These are phyloP conservation scores for Steinernema khuongi DNA, from an alignment of 1,140 invertebrate genomes.

Conservation along the genomic window DNA sequence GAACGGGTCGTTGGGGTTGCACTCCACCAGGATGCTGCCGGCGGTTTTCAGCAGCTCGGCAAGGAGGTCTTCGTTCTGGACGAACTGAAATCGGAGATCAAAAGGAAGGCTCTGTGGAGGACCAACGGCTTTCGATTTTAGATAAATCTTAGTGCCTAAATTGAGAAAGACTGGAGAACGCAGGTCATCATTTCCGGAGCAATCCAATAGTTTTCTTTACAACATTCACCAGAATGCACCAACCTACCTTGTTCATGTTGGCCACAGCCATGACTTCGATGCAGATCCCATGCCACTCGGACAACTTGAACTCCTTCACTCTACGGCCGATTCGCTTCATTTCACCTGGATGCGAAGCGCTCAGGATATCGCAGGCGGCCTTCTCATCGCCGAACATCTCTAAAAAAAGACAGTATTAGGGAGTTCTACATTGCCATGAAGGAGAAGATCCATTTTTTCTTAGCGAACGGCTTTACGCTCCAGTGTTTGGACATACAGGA, in stretches of 20 bases:
- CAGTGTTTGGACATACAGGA: too few relatives aligned
- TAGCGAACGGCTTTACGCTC: too few relatives aligned
- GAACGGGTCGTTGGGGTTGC: background rate
- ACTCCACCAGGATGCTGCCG: background rate
- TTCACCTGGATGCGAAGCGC: background rate
- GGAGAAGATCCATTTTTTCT: too few relatives aligned
- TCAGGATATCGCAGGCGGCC: background rate
- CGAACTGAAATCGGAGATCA: background rate
- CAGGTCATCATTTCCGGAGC: too few relatives aligned
- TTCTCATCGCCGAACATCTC: background rate
- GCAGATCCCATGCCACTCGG: background rate
- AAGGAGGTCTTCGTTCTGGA: background rate
- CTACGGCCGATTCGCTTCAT: background rate
- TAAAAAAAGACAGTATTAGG: too few relatives aligned
- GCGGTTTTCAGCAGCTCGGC: background rate
- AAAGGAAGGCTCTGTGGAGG: too few relatives aligned
- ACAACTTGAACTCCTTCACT: background rate
- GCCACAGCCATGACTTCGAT: background rate
- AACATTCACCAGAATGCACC: background rate
- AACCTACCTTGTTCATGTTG: background rate
- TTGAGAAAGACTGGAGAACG: too few relatives aligned
- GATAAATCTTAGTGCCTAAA: too few relatives aligned
- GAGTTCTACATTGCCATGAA: too few relatives aligned
- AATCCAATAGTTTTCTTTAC: too few relatives aligned
- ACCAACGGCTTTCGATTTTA: too few relatives aligned